Evolutionary conservation across 2,888 invertebrate species (phyloP), one percentile per base, ranked within the genome.

Genomic region (Pelosia muscerda): DNA sequence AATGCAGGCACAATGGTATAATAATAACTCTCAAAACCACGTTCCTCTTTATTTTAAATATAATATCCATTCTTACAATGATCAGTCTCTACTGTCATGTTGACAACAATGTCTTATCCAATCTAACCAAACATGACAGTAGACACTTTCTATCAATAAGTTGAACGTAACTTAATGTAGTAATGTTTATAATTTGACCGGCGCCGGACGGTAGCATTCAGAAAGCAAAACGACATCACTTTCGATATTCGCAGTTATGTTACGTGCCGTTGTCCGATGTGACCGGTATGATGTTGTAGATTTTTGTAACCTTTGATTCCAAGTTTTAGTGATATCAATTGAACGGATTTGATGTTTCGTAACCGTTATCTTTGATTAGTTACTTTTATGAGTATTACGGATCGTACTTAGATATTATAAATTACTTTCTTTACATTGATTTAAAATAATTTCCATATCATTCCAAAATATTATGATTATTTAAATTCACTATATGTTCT

Each of bases 221-320:
- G 92, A 93, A 93, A 93, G 92, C 92, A 93, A 91, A 88, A 92
- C 92, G 89, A 81, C 80, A 82, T 90, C 89, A 88, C 93, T 93
- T 93, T 93, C 92, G 79, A 66, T 78, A 78, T 78, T 79, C 72
- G 71, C 69, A 76, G 72, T 86, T 86, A 84, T 84, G 84, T 83
- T 84, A 74, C 81, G 82, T 76, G 87, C 88, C 89, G 86, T 85
- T 81, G 88, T 79, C 88, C 91, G 77, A 66, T 26, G 69, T 74
- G 79, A 71, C 74, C 65, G 74, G 69, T 69, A 73, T 55, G 34
- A 61, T 42, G 55, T n/a, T 55, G 38, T 56, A 22, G 22, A 54
- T 60, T 11, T 34, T 31, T 34, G 26, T 53, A 60, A 56, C 23
- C 53, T 67, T 67, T 63, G 31, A n/a, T 26, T 34, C 26, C 15